Evolutionary conservation across 2,888 invertebrate genomes (phyloP), one percentile per base, ranked within the genome.

Genomic region (Nemapogon koenigi): DNA sequence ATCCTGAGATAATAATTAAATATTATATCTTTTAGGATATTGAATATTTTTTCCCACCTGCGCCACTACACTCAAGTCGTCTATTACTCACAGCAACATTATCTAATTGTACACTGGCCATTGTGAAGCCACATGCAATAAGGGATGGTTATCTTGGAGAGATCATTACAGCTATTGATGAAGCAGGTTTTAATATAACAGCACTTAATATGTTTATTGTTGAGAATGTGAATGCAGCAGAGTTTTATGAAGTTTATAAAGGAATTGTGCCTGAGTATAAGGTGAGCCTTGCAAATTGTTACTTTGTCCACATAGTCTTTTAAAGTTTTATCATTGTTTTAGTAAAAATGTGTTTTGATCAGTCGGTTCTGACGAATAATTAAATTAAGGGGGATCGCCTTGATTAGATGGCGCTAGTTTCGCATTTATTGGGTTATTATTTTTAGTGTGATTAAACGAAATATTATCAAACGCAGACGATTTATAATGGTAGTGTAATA

Each of bases 161-260:
- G 2, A 28, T 37, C 27, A 37, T 78, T 8, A 79, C 82, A 38
- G 83, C 83, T 18, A 92, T 96, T 33, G 82, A 84, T 41, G 85
- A 87, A n/a, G 84, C 85, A 39, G 88, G 89, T 1, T 96, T 90
- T 54, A 79, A 83, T 31, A 84, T 97, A 29, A 87, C 89, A 0
- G 93, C 91, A 0, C 72, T 95, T 43, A 87, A 90, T 62, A 88
- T 91, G 84, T 84, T 89, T 48, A 79, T 87, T 42, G 78, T 97
- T 50, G 91, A 90, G 50, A 86, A 86, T 43, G 83, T 87, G 1
- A 91, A 94, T 61, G 92, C 93, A 3, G 91, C 92, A 50, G 94
- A 96, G 61, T 96, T 96, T 69, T 86, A 90, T 55, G 95, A 96
- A 71, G 89, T 96, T 3, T 97, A 97, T 63, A 92, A 92, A 60